Base-by-base conservation (phyloP, 2,888 invertebrate species). In the Ophraella communa region DNA sequence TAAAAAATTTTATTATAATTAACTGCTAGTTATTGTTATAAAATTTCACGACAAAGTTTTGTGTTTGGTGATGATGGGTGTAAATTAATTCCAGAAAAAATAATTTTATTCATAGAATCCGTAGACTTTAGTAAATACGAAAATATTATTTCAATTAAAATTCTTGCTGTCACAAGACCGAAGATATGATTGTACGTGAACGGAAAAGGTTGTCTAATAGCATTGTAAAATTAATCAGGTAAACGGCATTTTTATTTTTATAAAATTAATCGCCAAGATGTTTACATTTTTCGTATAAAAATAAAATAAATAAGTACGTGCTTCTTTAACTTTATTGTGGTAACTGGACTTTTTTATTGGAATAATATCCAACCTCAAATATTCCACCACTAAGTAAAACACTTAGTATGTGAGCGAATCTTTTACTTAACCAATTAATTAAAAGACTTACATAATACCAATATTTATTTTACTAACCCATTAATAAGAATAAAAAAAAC, bases 251-350 rank as follows among this genome's bases (percentile, higher is more conserved):
- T 39, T 39, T 39, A 39, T 39, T 39, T 39, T 39, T 39, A 39
- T 39, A 14, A 39, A 39, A 39, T 39, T 39, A 39, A 39, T 39
- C 5, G 17, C 39, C 14, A 5, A 4, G 35, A 39, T 39, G 35
- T 39, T 39, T 39, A 39, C 39, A 39, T 39, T 39, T 39, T 39
- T 39, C 39, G 39, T 39, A 39, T 39, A 39, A 39, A 39, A 39
- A 39, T 39, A 39, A 39, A 39, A 39, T 39, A 17, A 14, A 39
- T 8, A 39, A 39, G 39, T 39, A 17, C 39, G 39, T 39, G 39
- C 7, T 39, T 17, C 39, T 5, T 39, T 5, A 7, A 39, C 39
- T 39, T 35, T 39, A 1, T 14, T 17, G 14, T 39, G 14, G 5
- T 17, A 39, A 39, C 39, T 39, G 39, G 14, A 17, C 39, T 14